Conservation (phyloP, 2,888 invertebrate genomes). For the Lepidonotus clava region DNA sequence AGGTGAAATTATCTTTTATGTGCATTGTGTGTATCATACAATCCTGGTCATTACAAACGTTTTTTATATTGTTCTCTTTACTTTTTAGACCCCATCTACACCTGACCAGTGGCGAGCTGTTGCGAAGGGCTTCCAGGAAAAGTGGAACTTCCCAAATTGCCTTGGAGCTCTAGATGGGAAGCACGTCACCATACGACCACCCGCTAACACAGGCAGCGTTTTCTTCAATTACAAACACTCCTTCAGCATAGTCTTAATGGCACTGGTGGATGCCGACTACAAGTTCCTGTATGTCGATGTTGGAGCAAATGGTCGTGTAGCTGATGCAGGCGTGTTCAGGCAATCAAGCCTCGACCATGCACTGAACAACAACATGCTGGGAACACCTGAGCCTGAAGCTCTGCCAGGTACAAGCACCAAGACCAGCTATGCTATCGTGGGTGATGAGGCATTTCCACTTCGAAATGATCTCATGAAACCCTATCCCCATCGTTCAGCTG, state of each 20-base stretch:
- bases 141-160: slow-evolving; percentile 59
- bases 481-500: neutral
- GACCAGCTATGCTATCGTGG: slow-evolving; percentile 59
- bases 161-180: slow-evolving; percentile 58
- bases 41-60: no score
- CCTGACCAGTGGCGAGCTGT: slow-evolving; percentile 49
- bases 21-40: no score
- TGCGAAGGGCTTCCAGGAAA: slow-evolving; percentile 52
- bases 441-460: slow-evolving; percentile 65
- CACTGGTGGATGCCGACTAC: slow-evolving; percentile 57
- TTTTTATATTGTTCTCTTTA: neutral
- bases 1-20: no score
- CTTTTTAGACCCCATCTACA: neutral
- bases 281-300: slow-evolving; percentile 60
- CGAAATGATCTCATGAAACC: slow-evolving; percentile 25
- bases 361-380: slow-evolving; percentile 44
- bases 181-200: slow-evolving; percentile 40
- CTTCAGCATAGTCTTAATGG: slow-evolving; percentile 56
- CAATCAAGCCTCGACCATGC: slow-evolving; percentile 51
- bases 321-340: slow-evolving; percentile 63
- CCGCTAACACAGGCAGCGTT: neutral
- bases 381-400: slow-evolving; percentile 56
- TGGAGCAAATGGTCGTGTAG: slow-evolving; percentile 60
- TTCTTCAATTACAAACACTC: slow-evolving; percentile 48
- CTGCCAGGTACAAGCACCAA: slow-evolving; percentile 14